These are phyloP conservation scores for Etheostoma nigrum DNA, from an alignment of 2,797 vertebrate species.

Conservation along the genomic window DNA sequence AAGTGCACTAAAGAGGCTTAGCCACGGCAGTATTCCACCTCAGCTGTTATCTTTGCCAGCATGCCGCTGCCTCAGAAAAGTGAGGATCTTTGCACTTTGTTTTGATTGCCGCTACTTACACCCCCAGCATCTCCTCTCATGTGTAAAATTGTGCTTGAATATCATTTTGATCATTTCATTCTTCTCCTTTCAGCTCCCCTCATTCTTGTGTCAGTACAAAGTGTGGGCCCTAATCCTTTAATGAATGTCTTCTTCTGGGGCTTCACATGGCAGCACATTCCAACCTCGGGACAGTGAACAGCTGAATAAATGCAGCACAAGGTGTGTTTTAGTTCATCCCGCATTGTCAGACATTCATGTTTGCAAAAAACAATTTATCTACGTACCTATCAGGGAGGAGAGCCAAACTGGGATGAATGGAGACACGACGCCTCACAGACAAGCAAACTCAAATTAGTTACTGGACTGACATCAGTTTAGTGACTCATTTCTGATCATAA, in stretches of 20 bases:
- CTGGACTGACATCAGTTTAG: slow-evolving; percentile 23
- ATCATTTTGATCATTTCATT: slow-evolving; percentile 77
- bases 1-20: slow-evolving; percentile 52
- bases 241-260: slow-evolving; percentile 74
- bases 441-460: slow-evolving; percentile 13
- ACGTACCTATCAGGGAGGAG: slow-evolving; percentile 37
- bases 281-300: slow-evolving; percentile 64
- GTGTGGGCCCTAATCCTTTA: slow-evolving; percentile 77
- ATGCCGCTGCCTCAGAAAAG: slow-evolving; percentile 59
- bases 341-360: slow-evolving; percentile 65
- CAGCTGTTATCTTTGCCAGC: slow-evolving; percentile 71
- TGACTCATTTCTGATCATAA: slow-evolving; percentile 39
- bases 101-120: slow-evolving; percentile 75
- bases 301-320: slow-evolving; percentile 57
- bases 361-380: slow-evolving; percentile 49
- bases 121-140: slow-evolving; percentile 77
- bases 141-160: slow-evolving; percentile 76
- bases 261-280: slow-evolving; percentile 76
- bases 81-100: slow-evolving; percentile 74
- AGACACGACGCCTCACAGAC: slow-evolving; percentile 19
- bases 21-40: slow-evolving; percentile 62
- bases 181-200: slow-evolving; percentile 74
- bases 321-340: slow-evolving; percentile 63
- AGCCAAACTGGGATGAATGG: slow-evolving; percentile 30
- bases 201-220: slow-evolving; percentile 79